Percentiles rank a stretch among this genome's conserved stretches.
These are phyloP conservation scores for Eudasyphora cyanicolor DNA, from an alignment of 2,888 invertebrate species.

Conservation along the genomic window DNA sequence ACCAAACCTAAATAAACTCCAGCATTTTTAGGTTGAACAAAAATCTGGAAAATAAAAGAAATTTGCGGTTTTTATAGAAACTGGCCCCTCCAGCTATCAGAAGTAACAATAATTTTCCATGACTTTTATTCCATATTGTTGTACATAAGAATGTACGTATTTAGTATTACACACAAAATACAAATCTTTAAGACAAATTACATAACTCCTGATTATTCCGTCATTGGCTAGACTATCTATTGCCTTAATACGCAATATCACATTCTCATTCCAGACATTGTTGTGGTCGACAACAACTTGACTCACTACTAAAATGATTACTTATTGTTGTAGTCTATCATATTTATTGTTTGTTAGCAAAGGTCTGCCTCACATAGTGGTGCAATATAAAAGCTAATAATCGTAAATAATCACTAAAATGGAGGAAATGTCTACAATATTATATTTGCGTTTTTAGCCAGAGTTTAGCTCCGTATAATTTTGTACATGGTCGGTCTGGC, in stretches of 20 bases:
- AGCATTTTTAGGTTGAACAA: no score
- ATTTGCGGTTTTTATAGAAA: no score
- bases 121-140: no score
- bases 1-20: no score
- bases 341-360: slow-evolving; percentile 18
- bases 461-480: slow-evolving; percentile 33
- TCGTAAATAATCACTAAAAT: slow-evolving; percentile 61
- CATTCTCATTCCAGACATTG: neutral
- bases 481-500: slow-evolving; percentile 6
- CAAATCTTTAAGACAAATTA: neutral
- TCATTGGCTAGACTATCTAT: neutral
- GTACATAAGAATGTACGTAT: no score
- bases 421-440: slow-evolving; percentile 58
- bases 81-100: no score
- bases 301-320: slow-evolving; percentile 14
- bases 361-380: neutral
- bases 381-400: slow-evolving; percentile 50
- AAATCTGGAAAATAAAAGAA: no score
- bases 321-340: slow-evolving; percentile 17
- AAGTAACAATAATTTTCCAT: no score
- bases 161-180: no score
- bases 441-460: slow-evolving; percentile 51
- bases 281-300: neutral
- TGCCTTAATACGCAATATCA: neutral
- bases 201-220: slow-evolving; percentile 9